phyloP scores from a whole-genome alignment of 35 echinoderm and acorn worm species.

The Stichopus chloronotus region DNA sequence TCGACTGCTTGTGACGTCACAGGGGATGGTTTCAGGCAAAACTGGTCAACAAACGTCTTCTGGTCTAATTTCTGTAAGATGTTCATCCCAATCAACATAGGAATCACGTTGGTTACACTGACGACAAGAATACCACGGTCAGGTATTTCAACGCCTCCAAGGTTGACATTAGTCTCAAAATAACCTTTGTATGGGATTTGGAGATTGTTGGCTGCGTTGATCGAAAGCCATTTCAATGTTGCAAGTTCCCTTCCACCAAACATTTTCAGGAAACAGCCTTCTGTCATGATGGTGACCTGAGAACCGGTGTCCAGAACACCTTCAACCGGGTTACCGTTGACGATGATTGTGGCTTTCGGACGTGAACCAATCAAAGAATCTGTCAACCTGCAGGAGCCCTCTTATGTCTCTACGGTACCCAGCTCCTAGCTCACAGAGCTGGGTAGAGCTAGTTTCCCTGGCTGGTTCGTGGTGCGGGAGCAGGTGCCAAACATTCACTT shows the following conservation, averaged over 20 bases:
- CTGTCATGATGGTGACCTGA: conserved; percentile 16
- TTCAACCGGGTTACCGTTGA: not conserved
- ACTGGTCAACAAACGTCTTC: not conserved
- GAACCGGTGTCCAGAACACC: conserved; percentile 37
- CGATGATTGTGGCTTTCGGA: not conserved
- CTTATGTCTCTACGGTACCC: not conserved
- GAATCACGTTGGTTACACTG: not conserved
- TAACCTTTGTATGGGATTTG: conserved; percentile 25
- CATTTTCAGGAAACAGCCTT: not conserved
- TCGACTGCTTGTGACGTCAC: not conserved
- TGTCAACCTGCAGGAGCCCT: too few relatives aligned
- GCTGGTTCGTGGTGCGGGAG: not conserved
- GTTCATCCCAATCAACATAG: conserved; percentile 40
- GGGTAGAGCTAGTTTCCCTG: conserved; percentile 36
- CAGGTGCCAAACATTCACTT: not conserved
- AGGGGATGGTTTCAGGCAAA: not conserved
- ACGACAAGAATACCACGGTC: not conserved
- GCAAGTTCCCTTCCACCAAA: not conserved
- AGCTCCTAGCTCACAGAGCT: conserved; percentile 14
- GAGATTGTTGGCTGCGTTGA: conserved; percentile 17
- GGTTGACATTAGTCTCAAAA: conserved; percentile 1
- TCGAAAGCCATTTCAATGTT: not conserved
- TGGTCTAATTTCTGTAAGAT: not conserved
- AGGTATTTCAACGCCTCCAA: not conserved
- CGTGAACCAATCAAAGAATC: not conserved